Conservation (phyloP, 2,113 vertebrate species). For the Gopherus flavomarginatus region DNA sequence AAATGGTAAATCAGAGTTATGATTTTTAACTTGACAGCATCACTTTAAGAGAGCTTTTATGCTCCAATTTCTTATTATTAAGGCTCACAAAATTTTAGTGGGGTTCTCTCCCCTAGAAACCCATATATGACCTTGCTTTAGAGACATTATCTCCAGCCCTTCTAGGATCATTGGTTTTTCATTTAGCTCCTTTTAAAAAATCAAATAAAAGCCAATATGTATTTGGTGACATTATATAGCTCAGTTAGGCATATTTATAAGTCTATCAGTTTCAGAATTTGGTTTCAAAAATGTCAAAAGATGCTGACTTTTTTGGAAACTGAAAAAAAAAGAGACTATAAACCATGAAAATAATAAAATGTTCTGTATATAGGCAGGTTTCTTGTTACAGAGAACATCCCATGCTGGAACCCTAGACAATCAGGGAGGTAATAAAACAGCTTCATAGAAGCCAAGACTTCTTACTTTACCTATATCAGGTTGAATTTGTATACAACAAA, state of each 20-base stretch:
- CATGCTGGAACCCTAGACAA: not conserved
- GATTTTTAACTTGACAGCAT: not conserved
- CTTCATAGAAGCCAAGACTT: not conserved
- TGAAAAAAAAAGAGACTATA: not conserved
- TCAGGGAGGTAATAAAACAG: conserved; percentile 34
- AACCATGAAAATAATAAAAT: conserved; percentile 41
- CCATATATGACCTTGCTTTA: not conserved
- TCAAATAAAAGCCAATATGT: conserved; percentile 21
- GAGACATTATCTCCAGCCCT: not conserved
- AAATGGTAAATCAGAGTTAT: not conserved
- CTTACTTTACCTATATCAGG: not conserved
- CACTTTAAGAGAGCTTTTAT: not conserved
- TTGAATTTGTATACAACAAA: conserved; percentile 16
- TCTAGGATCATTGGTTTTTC: not conserved
- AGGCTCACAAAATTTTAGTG: not conserved
- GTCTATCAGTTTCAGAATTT: not conserved
- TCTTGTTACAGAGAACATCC: conserved; percentile 14
- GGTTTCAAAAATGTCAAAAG: conserved; percentile 36
- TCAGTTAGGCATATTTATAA: conserved; percentile 26
- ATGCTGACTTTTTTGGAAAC: not conserved
- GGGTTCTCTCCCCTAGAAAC: not conserved
- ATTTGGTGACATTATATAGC: not conserved
- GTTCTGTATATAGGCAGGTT: not conserved
- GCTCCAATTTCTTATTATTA: not conserved
- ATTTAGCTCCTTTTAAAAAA: conserved; percentile 25